Evolutionary conservation across 2,797 vertebrate genomes (phyloP), one percentile per base, ranked within the genome.

Genomic region (Zonotrichia albicollis): DNA sequence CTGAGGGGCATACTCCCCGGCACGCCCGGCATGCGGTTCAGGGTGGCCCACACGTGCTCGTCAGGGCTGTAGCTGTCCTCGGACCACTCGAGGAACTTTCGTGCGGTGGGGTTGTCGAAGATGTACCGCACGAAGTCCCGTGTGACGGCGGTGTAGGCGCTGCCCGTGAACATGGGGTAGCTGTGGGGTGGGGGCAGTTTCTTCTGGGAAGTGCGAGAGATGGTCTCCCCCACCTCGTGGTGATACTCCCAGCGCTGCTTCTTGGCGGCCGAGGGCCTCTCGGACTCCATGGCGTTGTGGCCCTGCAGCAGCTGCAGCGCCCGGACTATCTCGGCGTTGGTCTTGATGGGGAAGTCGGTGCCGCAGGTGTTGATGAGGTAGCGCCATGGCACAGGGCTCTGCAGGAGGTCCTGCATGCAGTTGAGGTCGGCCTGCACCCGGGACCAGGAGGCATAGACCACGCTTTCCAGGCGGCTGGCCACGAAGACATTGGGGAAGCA

Each of bases 61-160:
- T 99, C 99, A 0, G 99, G 99, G 85, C 99, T 99, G 86, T 98
- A 99, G 2, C 99, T 99, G 96, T 99, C 99, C 90, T 98, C 98
- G 64, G 95, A 98, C 99, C 99, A 99, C 60, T 99, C 98, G 1
- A 99, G 84, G 9, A 99, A 95, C 5, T 50, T 80, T 48, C 84
- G 97, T 18, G 93, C 96, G 1, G 80, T 90, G 34, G 89, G 96
- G 92, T 98, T 96, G 80, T 97, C 17, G 8, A 99, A 94, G 40
- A 99, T 18, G 5, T 99, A 97, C 13, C 90, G 90, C 82, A 99
- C 98, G 50, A 99, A 99, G 29, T 94, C 98, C 79, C 98, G 97
- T 0, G 98, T 97, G 36, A 98, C 98, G 12, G 98, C 98, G 27
- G 99, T 70, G 78, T 99, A 99, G 0, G 99, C 99, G 6, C 95